Evolutionary conservation across 1,140 invertebrate genomes (phyloP).

Genomic region (Coelopa frigida): DNA sequence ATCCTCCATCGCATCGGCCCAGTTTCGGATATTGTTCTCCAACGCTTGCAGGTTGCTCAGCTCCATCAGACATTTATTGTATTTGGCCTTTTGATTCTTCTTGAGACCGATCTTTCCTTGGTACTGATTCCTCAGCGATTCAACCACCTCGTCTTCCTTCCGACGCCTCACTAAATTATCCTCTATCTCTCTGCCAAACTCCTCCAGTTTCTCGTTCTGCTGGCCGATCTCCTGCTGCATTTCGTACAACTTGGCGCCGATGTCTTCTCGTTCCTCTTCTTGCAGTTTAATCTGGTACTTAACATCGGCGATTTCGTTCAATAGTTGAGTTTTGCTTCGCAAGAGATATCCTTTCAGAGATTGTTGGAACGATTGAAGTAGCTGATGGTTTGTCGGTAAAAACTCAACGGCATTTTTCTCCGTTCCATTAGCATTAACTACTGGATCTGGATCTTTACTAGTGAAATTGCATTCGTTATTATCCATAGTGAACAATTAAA

Average conservation of each 20-base stretch:
- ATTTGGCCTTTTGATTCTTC: slow-evolving; percentile 36
- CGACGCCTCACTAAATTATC: slow-evolving; percentile 44
- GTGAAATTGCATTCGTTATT: too few relatives aligned
- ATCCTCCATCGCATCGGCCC: slow-evolving; percentile 48
- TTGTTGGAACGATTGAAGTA: slow-evolving; percentile 57
- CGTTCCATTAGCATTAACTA: too few relatives aligned
- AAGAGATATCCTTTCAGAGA: slow-evolving; percentile 52
- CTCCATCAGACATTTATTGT: slow-evolving; percentile 42
- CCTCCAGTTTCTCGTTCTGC: slow-evolving; percentile 49
- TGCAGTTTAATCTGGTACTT: slow-evolving; percentile 34
- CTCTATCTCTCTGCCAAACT: slow-evolving; percentile 45
- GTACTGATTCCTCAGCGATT: slow-evolving; percentile 38
- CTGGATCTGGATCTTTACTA: too few relatives aligned
- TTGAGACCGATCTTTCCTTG: slow-evolving; percentile 40
- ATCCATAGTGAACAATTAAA: too few relatives aligned
- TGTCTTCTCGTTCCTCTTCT: slow-evolving; percentile 45
- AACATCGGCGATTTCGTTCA: slow-evolving; percentile 52
- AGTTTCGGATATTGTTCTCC: slow-evolving; percentile 46
- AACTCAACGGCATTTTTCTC: too few relatives aligned
- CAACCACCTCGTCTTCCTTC: slow-evolving; percentile 34
- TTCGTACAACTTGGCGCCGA: slow-evolving; percentile 45
- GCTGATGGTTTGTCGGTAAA: slow-evolving; percentile 51
- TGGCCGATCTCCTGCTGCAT: slow-evolving; percentile 47
- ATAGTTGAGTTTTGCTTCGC: slow-evolving; percentile 48
- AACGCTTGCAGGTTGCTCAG: slow-evolving; percentile 43